Base-by-base conservation (phyloP, 2,888 invertebrate genomes). In the Lacanobia oleracea region DNA sequence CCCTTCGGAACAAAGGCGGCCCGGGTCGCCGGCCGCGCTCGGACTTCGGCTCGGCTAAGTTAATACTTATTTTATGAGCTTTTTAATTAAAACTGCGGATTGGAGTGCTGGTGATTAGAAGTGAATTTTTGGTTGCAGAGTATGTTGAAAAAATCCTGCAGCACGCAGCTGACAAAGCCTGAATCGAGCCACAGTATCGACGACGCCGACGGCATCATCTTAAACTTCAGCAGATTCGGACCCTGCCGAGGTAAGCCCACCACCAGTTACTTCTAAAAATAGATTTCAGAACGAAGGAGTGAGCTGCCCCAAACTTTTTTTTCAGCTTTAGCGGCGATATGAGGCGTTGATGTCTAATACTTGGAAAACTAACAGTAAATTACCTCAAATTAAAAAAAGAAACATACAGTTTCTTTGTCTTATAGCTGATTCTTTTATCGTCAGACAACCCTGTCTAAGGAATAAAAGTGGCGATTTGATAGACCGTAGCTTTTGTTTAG, bases 111-210 rank as follows among this genome's bases (percentile, higher is more conserved):
- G 45, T 54, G 23, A 57, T 70, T 57, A 43, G 40, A 40, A 54
- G 12, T 62, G 48, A 53, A 27, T 37, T 71, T 69, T 67, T 79
- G 43, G 51, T 60, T 71, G 21, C 89, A 95, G 93, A 93, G 88
- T 69, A 91, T 91, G 53, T 82, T 95, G 84, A 94, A 93, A 82
- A 95, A 94, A 77, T 91, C 94, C 1, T 91, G 92, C 87, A 94
- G 94, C 60, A 91, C 94, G 43, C 95, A 94, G 67, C 83, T 95
- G 8, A 88, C 92, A 0, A 94, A 94, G 67, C 94, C 92, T 0
- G 91, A 93, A 43, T 94, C 94, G 0, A 93, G 89, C 65, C 92
- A 91, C n/a, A 94, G 94, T 73, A 90, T 94, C 61, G 89, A 91
- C 56, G 93, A 93, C 40, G 86, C 87, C 37, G 95, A 94, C n/a